Evolutionary conservation across 2,797 vertebrate genomes (phyloP).

Genomic region (Emys orbicularis): DNA sequence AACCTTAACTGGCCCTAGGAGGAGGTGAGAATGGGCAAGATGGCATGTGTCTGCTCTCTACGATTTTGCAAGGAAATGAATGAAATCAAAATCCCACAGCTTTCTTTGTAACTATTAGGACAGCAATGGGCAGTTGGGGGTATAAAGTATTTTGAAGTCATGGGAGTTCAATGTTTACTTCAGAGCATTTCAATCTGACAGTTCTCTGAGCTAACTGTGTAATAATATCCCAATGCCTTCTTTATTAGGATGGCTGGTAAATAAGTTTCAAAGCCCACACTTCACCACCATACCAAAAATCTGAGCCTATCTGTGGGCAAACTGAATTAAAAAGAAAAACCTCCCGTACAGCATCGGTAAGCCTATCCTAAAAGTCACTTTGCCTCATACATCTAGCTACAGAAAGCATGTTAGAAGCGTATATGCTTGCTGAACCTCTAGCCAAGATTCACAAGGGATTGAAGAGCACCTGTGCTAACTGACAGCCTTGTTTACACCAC

Average conservation of each 20-base stretch:
- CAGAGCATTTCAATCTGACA: not conserved
- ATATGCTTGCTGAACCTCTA: not conserved
- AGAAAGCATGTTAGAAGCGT: not conserved
- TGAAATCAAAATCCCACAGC: not conserved
- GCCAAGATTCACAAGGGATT: not conserved
- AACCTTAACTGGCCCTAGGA: not conserved
- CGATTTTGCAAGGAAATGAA: not conserved
- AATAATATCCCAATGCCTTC: not conserved
- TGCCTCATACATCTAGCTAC: not conserved
- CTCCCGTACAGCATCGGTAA: not conserved
- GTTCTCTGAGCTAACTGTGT: not conserved
- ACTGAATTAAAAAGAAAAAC: not conserved
- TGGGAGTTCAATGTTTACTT: not conserved
- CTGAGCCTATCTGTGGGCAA: not conserved
- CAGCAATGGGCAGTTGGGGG: accelerated
- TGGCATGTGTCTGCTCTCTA: not conserved
- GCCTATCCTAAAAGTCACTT: not conserved
- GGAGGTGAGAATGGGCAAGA: not conserved
- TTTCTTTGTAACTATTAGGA: not conserved
- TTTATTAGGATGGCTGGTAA: not conserved
- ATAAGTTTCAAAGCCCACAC: not conserved
- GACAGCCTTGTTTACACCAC: not conserved
- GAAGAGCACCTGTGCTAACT: not conserved
- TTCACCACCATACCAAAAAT: not conserved
- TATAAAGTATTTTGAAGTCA: not conserved